These are phyloP conservation scores for Todiramphus saurophagus DNA, from an alignment of 2,113 vertebrate genomes.

Conservation along the genomic window DNA sequence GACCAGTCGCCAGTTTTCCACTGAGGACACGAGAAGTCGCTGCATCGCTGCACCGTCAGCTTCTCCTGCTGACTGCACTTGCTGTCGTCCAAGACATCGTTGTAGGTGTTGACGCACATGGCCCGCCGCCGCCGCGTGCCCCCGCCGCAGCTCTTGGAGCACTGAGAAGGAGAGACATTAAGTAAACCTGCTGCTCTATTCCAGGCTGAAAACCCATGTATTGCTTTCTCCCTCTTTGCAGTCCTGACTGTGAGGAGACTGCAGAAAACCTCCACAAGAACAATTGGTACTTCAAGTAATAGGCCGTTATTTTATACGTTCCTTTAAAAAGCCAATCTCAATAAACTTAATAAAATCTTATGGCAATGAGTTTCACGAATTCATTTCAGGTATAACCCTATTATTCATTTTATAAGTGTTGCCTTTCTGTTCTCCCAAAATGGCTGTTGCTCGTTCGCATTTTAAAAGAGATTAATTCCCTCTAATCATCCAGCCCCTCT, in stretches of 20 bases:
- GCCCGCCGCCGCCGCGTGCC: constrained; percentile 87
- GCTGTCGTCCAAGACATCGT: constrained; percentile 83
- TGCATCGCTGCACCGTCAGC: constrained; percentile 86
- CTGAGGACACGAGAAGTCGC: constrained; percentile 88
- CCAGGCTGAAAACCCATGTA: background rate
- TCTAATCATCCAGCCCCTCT: background rate
- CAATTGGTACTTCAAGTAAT: background rate
- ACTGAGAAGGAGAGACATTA: constrained; percentile 71
- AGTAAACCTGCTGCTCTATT: background rate
- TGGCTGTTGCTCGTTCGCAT: background rate
- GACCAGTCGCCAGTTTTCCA: constrained; percentile 96
- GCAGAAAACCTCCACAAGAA: background rate
- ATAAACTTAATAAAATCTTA: background rate
- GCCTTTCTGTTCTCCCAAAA: background rate
- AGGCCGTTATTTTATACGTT: background rate
- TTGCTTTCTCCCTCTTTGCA: background rate
- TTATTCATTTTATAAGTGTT: background rate
- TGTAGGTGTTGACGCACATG: constrained; percentile 84
- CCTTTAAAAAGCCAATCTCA: background rate
- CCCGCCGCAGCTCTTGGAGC: constrained; percentile 91
- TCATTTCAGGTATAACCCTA: background rate
- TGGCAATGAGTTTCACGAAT: background rate
- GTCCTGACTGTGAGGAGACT: background rate
- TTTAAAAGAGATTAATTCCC: background rate
- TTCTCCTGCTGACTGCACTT: constrained; percentile 93